These are phyloP conservation scores for Oceanodroma leucorhoa DNA, from an alignment of 2,797 vertebrate species.

Conservation along the genomic window DNA sequence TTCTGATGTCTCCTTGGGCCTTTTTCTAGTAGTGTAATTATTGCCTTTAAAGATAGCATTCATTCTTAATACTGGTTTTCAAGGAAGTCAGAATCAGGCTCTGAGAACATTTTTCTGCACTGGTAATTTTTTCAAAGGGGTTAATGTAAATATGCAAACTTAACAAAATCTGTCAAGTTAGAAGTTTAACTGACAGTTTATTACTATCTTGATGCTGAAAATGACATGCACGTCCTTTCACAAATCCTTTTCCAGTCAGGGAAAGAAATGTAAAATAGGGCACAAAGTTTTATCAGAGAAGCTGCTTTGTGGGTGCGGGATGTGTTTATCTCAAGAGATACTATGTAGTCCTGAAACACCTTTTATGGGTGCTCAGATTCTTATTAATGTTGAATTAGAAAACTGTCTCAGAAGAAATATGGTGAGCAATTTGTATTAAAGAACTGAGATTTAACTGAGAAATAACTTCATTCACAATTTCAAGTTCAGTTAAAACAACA, in stretches of 20 bases:
- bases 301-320: neutral
- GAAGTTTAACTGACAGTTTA: neutral
- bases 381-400: neutral
- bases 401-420: neutral
- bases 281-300: neutral
- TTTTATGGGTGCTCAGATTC: neutral
- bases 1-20: neutral
- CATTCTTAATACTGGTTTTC: neutral
- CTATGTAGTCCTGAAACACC: neutral
- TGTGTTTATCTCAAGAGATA: neutral
- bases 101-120: neutral
- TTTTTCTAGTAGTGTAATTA: neutral
- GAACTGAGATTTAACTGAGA: neutral
- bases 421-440: neutral
- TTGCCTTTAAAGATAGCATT: neutral
- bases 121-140: neutral
- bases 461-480: neutral
- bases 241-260: neutral
- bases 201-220: conserved; percentile 26
- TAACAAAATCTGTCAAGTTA: conserved; percentile 3
- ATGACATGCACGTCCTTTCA: conserved; percentile 26
- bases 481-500: neutral
- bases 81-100: neutral
- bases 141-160: neutral
- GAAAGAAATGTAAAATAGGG: conserved; percentile 22